Evolutionary conservation across 1,140 invertebrate species (phyloP), one percentile per base, ranked within the genome.

Genomic region (Trigoniulus corallinus): DNA sequence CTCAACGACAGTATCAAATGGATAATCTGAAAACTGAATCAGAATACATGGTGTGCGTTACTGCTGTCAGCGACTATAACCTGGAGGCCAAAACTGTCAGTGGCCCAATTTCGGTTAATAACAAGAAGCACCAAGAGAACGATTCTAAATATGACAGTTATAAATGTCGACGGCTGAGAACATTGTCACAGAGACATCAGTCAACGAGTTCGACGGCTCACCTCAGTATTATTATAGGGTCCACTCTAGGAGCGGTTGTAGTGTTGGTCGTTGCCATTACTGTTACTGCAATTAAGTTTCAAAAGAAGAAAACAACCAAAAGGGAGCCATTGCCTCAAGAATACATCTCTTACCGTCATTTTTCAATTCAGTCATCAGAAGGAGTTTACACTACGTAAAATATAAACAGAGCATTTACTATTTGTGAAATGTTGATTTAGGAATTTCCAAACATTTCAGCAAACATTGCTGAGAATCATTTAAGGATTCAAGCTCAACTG

Each of bases 231-330:
- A 84, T 88, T 48, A 78, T 88, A 3, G 85, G 85, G 34, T 81
- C 80, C 59, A 83, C 81, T 54, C 78, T 88, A 74, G 84, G 84
- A 50, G 82, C 85, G 59, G 75, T 86, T 20, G 81, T 88, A 4
- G 86, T 89, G 58, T 72, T 89, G 20, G 76, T 86, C 1, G 70
- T 88, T 52, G 79, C 87, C 1, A 81, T 83, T 1, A 76, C 82
- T 24, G 68, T 88, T n/a, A 82, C 82, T 20, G 88, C 86, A 62
- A 75, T 88, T 54, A 85, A 88, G 62, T 75, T 86, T 53, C 86
- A 86, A 86, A 81, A 84, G 57, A 69, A 83, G 15, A 76, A 78
- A 46, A 74, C 77, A 4, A 71, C 77, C 2, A 87, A 87, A 67
- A 64, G 52, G 4, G 75, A 77, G 58, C 73, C 72, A 3, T 62